Conservation (phyloP, 2,797 vertebrate species). For the Lerista edwardsae region DNA sequence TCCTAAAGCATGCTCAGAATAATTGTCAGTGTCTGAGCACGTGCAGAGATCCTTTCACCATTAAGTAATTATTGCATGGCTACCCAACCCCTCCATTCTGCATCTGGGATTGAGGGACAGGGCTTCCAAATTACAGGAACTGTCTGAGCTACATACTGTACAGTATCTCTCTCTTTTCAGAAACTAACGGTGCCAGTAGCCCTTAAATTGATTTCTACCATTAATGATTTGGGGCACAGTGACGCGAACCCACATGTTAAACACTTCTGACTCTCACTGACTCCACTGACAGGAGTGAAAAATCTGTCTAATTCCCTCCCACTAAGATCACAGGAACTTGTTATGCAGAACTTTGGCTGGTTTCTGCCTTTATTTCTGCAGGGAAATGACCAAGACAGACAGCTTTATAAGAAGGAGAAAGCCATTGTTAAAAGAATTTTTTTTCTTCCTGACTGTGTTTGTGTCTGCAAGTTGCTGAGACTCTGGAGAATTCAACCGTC, state of each 20-base stretch:
- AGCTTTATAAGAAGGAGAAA: too few species aligned
- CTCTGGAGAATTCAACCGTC: background rate
- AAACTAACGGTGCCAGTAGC: background rate
- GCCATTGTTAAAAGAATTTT: too few species aligned
- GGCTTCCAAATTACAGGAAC: background rate
- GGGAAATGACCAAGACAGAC: background rate
- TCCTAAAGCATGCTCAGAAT: background rate
- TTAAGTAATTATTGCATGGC: too few species aligned
- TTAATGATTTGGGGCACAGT: background rate
- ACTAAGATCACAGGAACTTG: background rate
- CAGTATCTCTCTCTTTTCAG: background rate
- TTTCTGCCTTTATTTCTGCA: background rate
- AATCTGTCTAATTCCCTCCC: background rate
- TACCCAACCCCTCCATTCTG: background rate
- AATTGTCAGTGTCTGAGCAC: background rate
- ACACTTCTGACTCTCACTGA: background rate
- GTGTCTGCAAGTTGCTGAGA: background rate
- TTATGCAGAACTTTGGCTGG: background rate
- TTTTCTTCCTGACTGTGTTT: background rate
- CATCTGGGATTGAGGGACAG: background rate
- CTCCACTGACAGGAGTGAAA: background rate
- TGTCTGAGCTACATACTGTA: background rate
- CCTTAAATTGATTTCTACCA: background rate
- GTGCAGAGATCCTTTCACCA: background rate
- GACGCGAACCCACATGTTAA: background rate